Evolutionary conservation across 1,140 invertebrate genomes (phyloP), one percentile per base, ranked within the genome.

Genomic region (Aphaenogaster floridana): DNA sequence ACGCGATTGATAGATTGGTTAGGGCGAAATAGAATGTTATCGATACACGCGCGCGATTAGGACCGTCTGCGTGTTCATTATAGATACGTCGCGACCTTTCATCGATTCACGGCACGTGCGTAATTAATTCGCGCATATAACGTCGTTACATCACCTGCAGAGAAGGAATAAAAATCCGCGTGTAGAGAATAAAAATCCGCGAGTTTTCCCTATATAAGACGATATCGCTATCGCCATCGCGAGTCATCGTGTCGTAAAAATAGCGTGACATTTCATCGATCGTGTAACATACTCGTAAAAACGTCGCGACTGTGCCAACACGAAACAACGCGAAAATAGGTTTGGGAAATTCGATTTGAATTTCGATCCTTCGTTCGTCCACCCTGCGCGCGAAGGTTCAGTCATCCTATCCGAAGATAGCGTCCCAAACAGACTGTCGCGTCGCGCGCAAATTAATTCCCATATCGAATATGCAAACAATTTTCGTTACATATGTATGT

Each of bases 241-340:
- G 69, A 59, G 68, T 48, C 69, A 42, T 61, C 42, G 64, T n/a
- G 69, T 79, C 9, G 28, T 57, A 86, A 86, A 79, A 86, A 86
- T 86, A 79, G 83, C 83, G 63, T 79, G 83, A 66, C 83, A 79
- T 86, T 86, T 86, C 74, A 86, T 86, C 76, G 83, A 86, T 86
- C 83, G 74, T 54, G 61, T 66, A 64, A 79, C 39, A 34, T n/a
- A 79, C 61, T 77, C 28, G 63, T 79, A 86, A 86, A 78, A 64
- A 64, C 52, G 54, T 36, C n/a, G 45, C 69, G 80, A 17, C 13
- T 54, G 69, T 54, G n/a, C 3, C 66, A 39, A 81, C 39, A 42
- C 79, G 17, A 34, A 54, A 45, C 21, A 64, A 48, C 17, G 17
- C 17, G 17, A 79, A 80, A 68, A 17, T 34, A 28, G 13, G 3